Conservation (phyloP, 2,888 invertebrate genomes). For the Nymphalis urticae region DNA sequence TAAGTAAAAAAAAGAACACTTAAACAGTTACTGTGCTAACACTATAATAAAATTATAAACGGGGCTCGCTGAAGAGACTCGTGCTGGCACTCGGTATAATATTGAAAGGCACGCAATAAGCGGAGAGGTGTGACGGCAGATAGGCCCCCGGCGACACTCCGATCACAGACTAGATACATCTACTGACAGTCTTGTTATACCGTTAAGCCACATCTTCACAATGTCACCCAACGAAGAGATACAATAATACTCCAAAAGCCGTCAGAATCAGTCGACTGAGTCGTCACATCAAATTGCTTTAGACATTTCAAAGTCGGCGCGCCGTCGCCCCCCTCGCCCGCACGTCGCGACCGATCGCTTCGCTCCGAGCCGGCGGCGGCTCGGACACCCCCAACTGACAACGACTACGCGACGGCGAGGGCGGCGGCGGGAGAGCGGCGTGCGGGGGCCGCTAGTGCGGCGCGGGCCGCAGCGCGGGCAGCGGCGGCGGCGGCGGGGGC, state of each 20-base stretch:
- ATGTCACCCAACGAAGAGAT: conserved; percentile 54
- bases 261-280: conserved; percentile 18
- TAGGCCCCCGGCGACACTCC: conserved; percentile 79
- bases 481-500: conserved; percentile 53
- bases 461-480: conserved; percentile 61
- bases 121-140: conserved; percentile 77
- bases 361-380: conserved; percentile 44
- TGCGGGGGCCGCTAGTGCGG: conserved; percentile 35
- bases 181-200: conserved; percentile 76
- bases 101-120: conserved; percentile 80
- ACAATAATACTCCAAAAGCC: conserved; percentile 47
- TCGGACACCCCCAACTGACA: conserved; percentile 49
- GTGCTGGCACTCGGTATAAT: conserved; percentile 68
- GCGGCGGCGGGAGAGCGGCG: conserved; percentile 18
- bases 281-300: conserved; percentile 7
- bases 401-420: conserved; percentile 17
- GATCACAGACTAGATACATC: conserved; percentile 80
- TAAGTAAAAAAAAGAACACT: conserved; percentile 4
- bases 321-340: conserved; percentile 9
- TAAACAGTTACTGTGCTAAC: conserved; percentile 10
- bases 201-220: conserved; percentile 67
- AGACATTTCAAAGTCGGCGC: conserved; percentile 2
- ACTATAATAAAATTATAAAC: conserved; percentile 22
- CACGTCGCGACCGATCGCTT: conserved; percentile 46
- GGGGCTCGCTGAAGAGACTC: conserved; percentile 54